Conservation (phyloP, 2,113 vertebrate species). For the Pterocles gutturalis region DNA sequence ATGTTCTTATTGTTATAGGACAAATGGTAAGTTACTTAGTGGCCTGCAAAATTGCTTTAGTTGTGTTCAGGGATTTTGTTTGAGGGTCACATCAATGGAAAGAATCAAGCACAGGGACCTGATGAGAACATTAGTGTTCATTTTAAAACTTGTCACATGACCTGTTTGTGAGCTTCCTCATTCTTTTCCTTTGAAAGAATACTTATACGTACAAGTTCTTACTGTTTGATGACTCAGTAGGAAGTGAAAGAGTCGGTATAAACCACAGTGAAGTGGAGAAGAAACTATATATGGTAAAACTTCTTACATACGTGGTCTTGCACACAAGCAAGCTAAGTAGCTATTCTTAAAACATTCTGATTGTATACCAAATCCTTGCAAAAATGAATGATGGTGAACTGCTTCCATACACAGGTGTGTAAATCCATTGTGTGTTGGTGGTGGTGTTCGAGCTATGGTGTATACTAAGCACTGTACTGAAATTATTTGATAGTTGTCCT, state of each 20-base stretch:
- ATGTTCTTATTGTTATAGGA: background rate
- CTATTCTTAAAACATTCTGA: background rate
- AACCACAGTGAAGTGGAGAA: conserved; percentile 78
- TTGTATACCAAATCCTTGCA: background rate
- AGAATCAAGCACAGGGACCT: background rate
- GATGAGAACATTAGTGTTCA: background rate
- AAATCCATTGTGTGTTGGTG: background rate
- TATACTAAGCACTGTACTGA: background rate
- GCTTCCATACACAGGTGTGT: background rate
- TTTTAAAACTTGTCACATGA: background rate
- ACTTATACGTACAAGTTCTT: conserved; percentile 52
- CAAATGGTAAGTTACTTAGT: rapidly evolving
- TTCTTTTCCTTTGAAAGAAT: conserved; percentile 61
- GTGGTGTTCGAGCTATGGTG: rapidly evolving
- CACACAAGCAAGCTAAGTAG: background rate
- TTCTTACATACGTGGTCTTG: conserved; percentile 20
- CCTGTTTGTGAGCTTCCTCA: conserved; percentile 36
- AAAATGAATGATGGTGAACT: background rate
- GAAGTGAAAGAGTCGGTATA: conserved; percentile 79
- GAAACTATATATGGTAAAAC: conserved; percentile 83
- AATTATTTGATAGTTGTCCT: background rate
- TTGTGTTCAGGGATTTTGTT: background rate
- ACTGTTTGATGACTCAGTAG: conserved; percentile 78
- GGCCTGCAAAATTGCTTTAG: background rate
- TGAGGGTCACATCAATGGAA: background rate